These are phyloP conservation scores for Drosophila macrospina DNA, from an alignment of 2,888 invertebrate species.

Conservation along the genomic window DNA sequence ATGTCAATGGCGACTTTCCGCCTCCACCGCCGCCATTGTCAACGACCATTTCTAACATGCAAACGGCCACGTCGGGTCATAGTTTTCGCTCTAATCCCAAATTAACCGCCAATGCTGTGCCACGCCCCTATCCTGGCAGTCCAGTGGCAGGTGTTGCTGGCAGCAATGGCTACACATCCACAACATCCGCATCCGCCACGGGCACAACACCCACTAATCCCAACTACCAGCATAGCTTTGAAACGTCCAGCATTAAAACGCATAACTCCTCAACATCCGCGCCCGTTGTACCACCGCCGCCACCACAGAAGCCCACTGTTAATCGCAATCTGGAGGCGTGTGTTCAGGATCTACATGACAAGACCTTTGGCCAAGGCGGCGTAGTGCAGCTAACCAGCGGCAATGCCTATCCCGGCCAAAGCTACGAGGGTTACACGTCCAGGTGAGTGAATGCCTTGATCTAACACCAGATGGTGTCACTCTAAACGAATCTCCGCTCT, in stretches of 20 bases:
- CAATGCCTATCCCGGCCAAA: constrained; percentile 84
- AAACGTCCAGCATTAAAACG: constrained; percentile 76
- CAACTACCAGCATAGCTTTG: constrained; percentile 82
- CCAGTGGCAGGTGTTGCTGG: constrained; percentile 60
- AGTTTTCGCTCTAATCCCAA: constrained; percentile 85
- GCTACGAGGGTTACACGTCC: constrained; percentile 89
- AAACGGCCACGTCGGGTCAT: constrained; percentile 79
- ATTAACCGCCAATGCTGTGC: constrained; percentile 85
- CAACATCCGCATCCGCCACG: no score
- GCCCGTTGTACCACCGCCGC: constrained; percentile 58
- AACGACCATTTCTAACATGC: constrained; percentile 83
- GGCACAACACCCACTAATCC: constrained; percentile 77
- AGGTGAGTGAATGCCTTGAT: constrained; percentile 86
- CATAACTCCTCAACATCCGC: constrained; percentile 64
- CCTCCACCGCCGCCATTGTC: constrained; percentile 85
- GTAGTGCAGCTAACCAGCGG: constrained; percentile 80
- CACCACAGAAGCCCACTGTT: constrained; percentile 63
- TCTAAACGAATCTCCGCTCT: background rate
- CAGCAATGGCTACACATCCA: constrained; percentile 65
- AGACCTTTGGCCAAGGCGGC: constrained; percentile 85
- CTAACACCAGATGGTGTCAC: background rate
- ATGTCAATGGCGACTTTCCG: constrained; percentile 77
- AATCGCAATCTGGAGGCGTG: constrained; percentile 85
- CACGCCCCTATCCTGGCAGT: constrained; percentile 85
- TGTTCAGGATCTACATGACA: constrained; percentile 85